phyloP scores from a whole-genome alignment of 2,888 invertebrate species.

The Drosophila koepferae region DNA sequence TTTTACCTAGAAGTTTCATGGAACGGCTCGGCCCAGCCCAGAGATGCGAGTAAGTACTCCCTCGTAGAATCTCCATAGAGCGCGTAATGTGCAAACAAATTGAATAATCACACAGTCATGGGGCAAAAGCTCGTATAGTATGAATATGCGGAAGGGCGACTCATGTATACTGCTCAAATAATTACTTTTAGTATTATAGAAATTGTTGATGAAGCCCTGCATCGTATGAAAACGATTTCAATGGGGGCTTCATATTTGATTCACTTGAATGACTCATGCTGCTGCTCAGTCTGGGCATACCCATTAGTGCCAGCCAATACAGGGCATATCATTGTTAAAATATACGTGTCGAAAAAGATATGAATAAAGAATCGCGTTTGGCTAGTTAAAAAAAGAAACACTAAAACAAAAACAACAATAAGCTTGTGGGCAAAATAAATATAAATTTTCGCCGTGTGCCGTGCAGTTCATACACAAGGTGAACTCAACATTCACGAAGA shows the following conservation, averaged over 20 bases:
- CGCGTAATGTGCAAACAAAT: constrained; percentile 26
- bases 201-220: not conserved
- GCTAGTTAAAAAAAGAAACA: constrained; percentile 48
- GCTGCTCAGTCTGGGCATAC: not conserved
- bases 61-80: not conserved
- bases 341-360: constrained; percentile 35
- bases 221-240: not conserved
- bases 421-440: constrained; percentile 10
- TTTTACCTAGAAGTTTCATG: constrained; percentile 1
- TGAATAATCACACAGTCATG: constrained; percentile 41
- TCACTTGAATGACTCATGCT: not conserved
- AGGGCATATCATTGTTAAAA: constrained; percentile 23
- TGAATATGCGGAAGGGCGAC: not conserved
- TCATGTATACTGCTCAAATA: constrained; percentile 2
- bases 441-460: constrained; percentile 36
- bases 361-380: constrained; percentile 52
- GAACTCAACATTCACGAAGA: constrained; percentile 36
- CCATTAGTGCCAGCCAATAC: not conserved
- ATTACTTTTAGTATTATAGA: too few species aligned
- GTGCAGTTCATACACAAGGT: constrained; percentile 45
- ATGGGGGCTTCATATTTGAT: not conserved
- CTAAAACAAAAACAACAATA: constrained; percentile 7
- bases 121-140: not conserved
- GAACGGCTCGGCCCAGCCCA: not conserved
- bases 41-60: not conserved